phyloP scores from a whole-genome alignment of 2,888 invertebrate species.

The Cybosia mesomella region DNA sequence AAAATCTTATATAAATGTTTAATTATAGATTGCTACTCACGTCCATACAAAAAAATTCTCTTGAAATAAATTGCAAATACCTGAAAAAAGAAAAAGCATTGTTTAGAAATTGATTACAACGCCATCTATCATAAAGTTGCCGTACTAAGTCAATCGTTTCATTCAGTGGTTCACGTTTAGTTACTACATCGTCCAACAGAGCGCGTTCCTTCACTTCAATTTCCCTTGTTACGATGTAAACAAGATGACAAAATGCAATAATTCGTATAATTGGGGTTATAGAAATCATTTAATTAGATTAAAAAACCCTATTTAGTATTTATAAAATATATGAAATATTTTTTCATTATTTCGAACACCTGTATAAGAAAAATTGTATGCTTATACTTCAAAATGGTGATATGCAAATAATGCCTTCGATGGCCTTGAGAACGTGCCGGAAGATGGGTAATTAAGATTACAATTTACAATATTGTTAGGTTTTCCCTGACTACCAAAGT shows the following conservation, averaged over 20 bases:
- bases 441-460: constrained; percentile 15
- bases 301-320: not conserved
- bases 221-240: not conserved
- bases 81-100: constrained; percentile 48
- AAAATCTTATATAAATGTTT: not conserved
- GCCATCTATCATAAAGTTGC: constrained; percentile 54
- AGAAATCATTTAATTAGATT: not conserved
- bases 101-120: constrained; percentile 28
- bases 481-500: constrained; percentile 9
- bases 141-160: constrained; percentile 40
- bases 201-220: constrained; percentile 37
- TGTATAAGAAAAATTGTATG: not conserved
- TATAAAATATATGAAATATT: too few relatives aligned
- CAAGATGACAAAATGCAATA: not conserved
- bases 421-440: not conserved
- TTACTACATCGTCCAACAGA: constrained; percentile 42
- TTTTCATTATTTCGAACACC: too few relatives aligned
- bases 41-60: not conserved
- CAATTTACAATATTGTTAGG: constrained; percentile 3
- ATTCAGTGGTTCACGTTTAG: constrained; percentile 14
- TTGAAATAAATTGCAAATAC: constrained; percentile 35
- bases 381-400: not conserved
- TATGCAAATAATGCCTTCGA: not conserved
- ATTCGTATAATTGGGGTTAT: not conserved
- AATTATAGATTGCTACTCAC: not conserved